Conservation (phyloP, 2,888 invertebrate species). For the Ectemnius continuus region DNA sequence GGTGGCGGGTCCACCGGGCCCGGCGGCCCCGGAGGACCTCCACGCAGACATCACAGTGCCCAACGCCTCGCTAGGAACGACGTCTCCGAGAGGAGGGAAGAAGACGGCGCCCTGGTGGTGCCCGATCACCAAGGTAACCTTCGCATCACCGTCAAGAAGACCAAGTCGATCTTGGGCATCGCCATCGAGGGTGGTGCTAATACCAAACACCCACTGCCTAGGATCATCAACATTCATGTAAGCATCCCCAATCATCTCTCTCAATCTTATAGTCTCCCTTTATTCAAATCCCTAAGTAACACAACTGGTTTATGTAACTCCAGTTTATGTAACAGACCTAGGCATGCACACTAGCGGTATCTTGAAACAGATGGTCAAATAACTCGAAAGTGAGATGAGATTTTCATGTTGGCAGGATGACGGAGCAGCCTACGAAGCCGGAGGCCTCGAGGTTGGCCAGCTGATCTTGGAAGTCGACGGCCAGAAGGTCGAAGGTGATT, state of each 20-base stretch:
- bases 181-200: constrained; percentile 98
- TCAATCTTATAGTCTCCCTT: neutral
- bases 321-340: neutral
- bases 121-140: constrained; percentile 93
- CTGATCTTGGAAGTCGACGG: constrained; percentile 95
- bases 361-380: no score
- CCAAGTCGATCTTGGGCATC: constrained; percentile 95
- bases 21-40: constrained; percentile 69
- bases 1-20: constrained; percentile 61
- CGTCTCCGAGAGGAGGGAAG: constrained; percentile 78
- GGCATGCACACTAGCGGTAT: constrained; percentile 44
- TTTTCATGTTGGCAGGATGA: constrained; percentile 84
- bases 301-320: neutral
- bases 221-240: constrained; percentile 98
- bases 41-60: constrained; percentile 74
- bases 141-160: constrained; percentile 93
- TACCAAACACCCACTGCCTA: constrained; percentile 95
- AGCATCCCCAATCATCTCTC: constrained; percentile 73
- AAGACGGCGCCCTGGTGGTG: constrained; percentile 87
- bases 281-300: constrained; percentile 2
- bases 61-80: constrained; percentile 71
- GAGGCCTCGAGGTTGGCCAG: constrained; percentile 96
- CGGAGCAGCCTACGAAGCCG: constrained; percentile 95
- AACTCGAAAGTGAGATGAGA: neutral
- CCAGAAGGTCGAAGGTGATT: constrained; percentile 80